Evolutionary conservation across 2,797 vertebrate genomes (phyloP), one percentile per base, ranked within the genome.

Genomic region (Emydoidea blandingii): DNA sequence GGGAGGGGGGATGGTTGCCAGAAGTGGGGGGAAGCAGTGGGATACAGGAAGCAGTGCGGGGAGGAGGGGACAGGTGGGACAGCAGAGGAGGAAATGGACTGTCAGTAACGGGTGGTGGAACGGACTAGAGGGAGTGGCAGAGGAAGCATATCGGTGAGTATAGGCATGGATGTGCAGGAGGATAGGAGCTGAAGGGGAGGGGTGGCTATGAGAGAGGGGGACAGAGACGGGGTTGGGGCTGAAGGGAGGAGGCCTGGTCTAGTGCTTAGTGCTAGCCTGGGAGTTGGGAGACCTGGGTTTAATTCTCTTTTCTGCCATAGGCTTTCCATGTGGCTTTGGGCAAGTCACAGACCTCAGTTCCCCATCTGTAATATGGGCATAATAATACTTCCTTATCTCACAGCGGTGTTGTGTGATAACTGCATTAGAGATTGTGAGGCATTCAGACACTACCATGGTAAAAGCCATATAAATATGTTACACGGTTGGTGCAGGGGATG

Each of bases 51-150:
- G 37, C 15, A 16, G 65, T 18, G n/a, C 5, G 8, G 18, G n/a
- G 18, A n/a, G 3, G 18, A 18, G 8, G 16, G 65, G 18, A 68
- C 19, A 68, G 18, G 18, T 9, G 16, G n/a, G 18, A 68, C 19
- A 68, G n/a, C 65, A 23, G n/a, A 68, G 65, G 8, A 37, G n/a
- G n/a, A 37, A 68, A 68, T 68, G 65, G n/a, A 68, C 19, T 21
- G 41, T 5, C 5, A 4, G 5, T 68, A 68, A 8, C 5, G 2
- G 65, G 19, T 68, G n/a, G 65, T n/a, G n/a, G 65, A 68, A 41
- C 2, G 15, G n/a, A 68, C 4, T 37, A 37, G n/a, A 6, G 27
- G 12, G 29, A 37, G 34, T 0, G 15, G 34, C 8, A 65, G 15
- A 16, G 31, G n/a, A 18, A 18, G n/a, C n/a, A 68, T n/a, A 37